A percentile compares a stretch with the other conserved stretches of the same genome.
phyloP scores from a whole-genome alignment of 2,888 invertebrate species.

The Thumatha senex region DNA sequence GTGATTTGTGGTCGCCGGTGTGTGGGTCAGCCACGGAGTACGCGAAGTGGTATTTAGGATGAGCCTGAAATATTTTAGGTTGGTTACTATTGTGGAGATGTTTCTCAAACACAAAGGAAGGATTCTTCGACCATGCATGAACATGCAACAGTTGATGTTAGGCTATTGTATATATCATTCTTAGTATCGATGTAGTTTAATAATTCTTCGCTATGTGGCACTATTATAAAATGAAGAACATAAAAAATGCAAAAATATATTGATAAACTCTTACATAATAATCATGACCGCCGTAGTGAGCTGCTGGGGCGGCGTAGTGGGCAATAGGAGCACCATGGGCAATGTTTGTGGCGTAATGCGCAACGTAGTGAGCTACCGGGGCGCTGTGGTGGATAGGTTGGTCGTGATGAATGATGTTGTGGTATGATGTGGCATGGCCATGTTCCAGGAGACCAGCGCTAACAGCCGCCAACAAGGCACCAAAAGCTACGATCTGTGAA shows the following conservation, averaged over 20 bases:
- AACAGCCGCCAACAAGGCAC: conserved; percentile 47
- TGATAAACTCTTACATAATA: conserved; percentile 15
- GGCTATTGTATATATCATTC: too few relatives aligned
- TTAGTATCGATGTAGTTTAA: too few relatives aligned
- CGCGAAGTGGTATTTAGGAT: conserved; percentile 54
- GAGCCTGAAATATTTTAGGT: conserved; percentile 5
- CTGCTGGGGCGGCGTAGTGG: conserved; percentile 30
- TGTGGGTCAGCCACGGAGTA: conserved; percentile 76
- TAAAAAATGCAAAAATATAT: neutral
- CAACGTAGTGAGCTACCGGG: conserved; percentile 39
- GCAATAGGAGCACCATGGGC: conserved; percentile 28
- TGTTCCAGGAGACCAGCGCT: conserved; percentile 48
- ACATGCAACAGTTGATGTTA: too few relatives aligned
- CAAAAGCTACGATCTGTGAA: conserved; percentile 60
- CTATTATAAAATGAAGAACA: neutral
- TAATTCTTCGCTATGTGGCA: neutral
- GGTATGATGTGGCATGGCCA: conserved; percentile 50
- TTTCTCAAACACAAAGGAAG: neutral
- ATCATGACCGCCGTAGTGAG: conserved; percentile 44
- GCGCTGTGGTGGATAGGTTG: conserved; percentile 39
- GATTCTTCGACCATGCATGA: too few relatives aligned
- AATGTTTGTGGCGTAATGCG: conserved; percentile 44
- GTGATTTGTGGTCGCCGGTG: conserved; percentile 72
- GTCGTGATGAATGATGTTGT: conserved; percentile 65
- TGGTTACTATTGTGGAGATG: neutral